Evolutionary conservation across 2,888 invertebrate species (phyloP).

Genomic region (Leptura quadrifasciata): DNA sequence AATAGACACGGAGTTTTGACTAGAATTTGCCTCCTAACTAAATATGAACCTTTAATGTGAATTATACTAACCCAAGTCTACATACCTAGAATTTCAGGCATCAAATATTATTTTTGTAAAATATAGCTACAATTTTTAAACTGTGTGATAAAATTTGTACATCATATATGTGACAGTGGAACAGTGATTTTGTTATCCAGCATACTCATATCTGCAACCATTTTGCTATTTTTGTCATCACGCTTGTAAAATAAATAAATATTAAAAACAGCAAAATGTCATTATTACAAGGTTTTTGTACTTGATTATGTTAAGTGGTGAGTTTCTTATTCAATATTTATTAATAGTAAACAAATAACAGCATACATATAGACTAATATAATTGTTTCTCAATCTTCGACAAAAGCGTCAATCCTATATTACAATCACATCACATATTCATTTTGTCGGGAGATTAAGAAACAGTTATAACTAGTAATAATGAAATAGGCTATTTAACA

Average conservation of each 20-base stretch:
- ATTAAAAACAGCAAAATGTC: slow-evolving; percentile 41
- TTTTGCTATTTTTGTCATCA: slow-evolving; percentile 47
- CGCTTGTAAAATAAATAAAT: slow-evolving; percentile 41
- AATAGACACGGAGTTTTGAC: background rate
- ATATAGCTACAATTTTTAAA: background rate
- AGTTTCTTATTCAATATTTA: slow-evolving; percentile 35
- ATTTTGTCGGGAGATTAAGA: slow-evolving; percentile 43
- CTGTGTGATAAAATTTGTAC: background rate
- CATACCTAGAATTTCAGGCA: background rate
- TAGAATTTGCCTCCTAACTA: background rate
- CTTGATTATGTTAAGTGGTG: slow-evolving; percentile 33
- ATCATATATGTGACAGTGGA: background rate
- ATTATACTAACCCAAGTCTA: background rate
- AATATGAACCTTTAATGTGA: background rate
- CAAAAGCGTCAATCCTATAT: slow-evolving; percentile 55
- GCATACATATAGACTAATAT: slow-evolving; percentile 21
- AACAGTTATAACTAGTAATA: slow-evolving; percentile 18
- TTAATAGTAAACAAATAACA: slow-evolving; percentile 21
- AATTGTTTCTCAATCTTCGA: slow-evolving; percentile 39
- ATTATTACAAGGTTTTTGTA: slow-evolving; percentile 43
- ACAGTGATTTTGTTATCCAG: slow-evolving; percentile 19
- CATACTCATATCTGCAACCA: slow-evolving; percentile 39
- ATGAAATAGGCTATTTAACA: slow-evolving; percentile 19
- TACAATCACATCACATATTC: slow-evolving; percentile 58
- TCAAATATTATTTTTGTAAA: slow-evolving; percentile 33